A percentile compares a stretch with the other conserved stretches of the same genome.
Evolutionary conservation across 2,797 vertebrate species (phyloP).

Genomic region (Falco naumanni): DNA sequence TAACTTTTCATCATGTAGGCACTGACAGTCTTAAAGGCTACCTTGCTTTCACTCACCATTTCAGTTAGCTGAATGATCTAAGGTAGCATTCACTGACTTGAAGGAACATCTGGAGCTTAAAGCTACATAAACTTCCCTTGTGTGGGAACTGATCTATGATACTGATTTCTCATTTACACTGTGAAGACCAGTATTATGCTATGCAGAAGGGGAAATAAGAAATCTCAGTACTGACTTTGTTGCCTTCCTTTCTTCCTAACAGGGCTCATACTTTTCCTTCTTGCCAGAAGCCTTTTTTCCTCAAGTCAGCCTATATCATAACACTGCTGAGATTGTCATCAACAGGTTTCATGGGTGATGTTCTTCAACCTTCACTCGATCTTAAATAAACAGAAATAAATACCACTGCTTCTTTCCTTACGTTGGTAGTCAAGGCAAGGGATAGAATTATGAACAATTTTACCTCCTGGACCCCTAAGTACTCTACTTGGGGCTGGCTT

Average conservation of each 20-base stretch:
- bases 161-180: not conserved
- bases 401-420: not conserved
- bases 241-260: not conserved
- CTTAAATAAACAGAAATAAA: not conserved
- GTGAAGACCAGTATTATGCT: not conserved
- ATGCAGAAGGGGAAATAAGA: not conserved
- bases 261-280: not conserved
- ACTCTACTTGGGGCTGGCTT: not conserved
- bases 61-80: not conserved
- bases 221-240: not conserved
- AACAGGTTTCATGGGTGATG: not conserved
- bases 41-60: not conserved
- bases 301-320: not conserved
- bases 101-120: not conserved
- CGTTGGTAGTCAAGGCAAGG: not conserved
- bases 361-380: not conserved
- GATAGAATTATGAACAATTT: not conserved
- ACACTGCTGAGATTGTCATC: not conserved
- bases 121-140: not conserved
- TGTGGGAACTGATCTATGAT: not conserved
- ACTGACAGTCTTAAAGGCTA: not conserved
- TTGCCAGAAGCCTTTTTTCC: not conserved
- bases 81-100: not conserved
- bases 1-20: not conserved
- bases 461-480: not conserved